Evolutionary conservation across 2,888 invertebrate species (phyloP).

Genomic region (Lasioglossum pauxillum): DNA sequence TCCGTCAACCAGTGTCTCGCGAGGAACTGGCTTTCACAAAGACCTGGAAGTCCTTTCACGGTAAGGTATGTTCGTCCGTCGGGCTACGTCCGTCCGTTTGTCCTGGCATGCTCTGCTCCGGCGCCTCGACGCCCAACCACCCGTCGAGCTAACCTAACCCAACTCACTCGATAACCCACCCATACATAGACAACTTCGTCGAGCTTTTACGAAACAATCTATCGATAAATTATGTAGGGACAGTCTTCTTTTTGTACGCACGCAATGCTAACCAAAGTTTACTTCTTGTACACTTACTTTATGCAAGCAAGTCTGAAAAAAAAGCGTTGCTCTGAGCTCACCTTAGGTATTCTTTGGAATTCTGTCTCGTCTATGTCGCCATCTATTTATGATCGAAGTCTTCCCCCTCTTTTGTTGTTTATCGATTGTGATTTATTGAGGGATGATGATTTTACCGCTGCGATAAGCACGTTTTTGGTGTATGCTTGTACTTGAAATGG

Average conservation of each 20-base stretch:
- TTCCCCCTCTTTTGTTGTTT: neutral
- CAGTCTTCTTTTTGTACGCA: constrained; percentile 26
- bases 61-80: constrained; percentile 52
- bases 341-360: neutral
- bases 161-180: constrained; percentile 74
- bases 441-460: neutral
- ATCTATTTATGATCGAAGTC: neutral
- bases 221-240: constrained; percentile 66
- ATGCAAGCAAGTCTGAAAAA: neutral
- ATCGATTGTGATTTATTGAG: neutral
- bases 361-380: neutral
- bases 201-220: constrained; percentile 60
- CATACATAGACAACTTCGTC: constrained; percentile 36
- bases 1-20: constrained; percentile 54
- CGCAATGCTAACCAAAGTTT: constrained; percentile 30
- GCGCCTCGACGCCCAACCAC: constrained; percentile 74
- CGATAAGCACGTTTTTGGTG: no score
- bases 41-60: constrained; percentile 68
- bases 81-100: constrained; percentile 70
- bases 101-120: constrained; percentile 81
- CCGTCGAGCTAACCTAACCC: constrained; percentile 75
- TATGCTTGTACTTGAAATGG: neutral
- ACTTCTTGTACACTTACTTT: neutral
- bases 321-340: neutral
- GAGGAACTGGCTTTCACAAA: constrained; percentile 70